Base-by-base conservation (phyloP, 2,888 invertebrate genomes). In the Eulithis prunata region DNA sequence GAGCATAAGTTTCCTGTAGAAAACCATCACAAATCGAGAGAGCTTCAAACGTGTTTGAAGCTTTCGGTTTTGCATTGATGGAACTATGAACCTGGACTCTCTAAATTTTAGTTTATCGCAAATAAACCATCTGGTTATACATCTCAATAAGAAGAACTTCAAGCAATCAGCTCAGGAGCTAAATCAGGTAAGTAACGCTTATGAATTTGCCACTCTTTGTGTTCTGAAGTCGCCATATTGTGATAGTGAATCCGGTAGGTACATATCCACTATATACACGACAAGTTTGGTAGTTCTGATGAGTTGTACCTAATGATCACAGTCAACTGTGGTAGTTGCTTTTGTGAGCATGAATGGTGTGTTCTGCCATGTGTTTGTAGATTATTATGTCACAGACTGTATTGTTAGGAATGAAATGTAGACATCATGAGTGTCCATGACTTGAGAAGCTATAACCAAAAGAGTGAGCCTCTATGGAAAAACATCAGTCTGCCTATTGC, bases 51-150 rank as follows among this genome's bases (percentile, higher is more conserved):
- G 94, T 94, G 95, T 96, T 97, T 97, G 97, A 97, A 97, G 97
- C 97, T 97, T 97, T 97, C 97, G 96, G 95, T 95, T 96, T 95
- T 95, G 96, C 94, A 94, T 96, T 95, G 95, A 96, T 96, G 97
- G 97, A 98, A 98, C 97, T 98, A 98, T 98, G 98, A 98, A 97
- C 97, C 98, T 98, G 96, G 98, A 98, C 96, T 97, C 98, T 96
- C 96, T 98, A 96, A 97, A 97, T 95, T 97, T 98, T 96, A 97
- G 98, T 96, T 96, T 98, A 96, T 97, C 97, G 96, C 98, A 98
- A 96, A 98, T 99, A 95, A 97, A 97, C 96, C 97, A 97, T 96
- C 97, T 98, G 94, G 97, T 98, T 95, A 95, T 96, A 94, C 97
- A 97, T 95, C 96, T 98, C 94, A 97, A 95, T 92, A 98, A 98